These are phyloP conservation scores for Neogale vison DNA, from an alignment of 2,113 vertebrate genomes.

Conservation along the genomic window DNA sequence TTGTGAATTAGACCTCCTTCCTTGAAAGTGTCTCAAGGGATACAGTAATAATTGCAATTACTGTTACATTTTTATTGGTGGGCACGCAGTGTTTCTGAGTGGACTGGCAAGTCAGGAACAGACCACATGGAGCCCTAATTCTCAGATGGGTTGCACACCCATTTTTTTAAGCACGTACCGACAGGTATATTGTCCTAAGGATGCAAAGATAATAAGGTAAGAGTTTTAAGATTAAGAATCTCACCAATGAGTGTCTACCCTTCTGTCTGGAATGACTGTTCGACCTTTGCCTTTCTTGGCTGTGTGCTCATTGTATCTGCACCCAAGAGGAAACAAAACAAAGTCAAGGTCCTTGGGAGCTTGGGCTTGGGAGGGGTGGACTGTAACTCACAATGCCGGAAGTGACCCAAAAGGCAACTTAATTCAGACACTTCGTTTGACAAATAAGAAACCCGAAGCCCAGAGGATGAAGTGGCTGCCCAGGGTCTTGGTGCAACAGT, in stretches of 20 bases:
- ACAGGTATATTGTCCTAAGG: conserved; percentile 3
- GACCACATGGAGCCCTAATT: background rate
- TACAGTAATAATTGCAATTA: background rate
- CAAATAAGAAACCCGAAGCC: background rate
- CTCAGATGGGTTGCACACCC: background rate
- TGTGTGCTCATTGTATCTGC: background rate
- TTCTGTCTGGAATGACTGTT: background rate
- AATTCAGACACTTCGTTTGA: background rate
- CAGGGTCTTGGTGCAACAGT: background rate
- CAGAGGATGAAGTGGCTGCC: background rate
- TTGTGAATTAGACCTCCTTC: background rate
- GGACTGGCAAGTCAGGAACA: background rate
- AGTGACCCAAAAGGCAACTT: background rate
- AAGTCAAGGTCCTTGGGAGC: conserved; percentile 15
- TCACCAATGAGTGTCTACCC: background rate
- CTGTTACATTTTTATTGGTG: background rate
- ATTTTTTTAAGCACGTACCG: background rate
- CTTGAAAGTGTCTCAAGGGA: background rate
- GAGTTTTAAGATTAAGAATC: background rate
- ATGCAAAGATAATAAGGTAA: conserved; percentile 33
- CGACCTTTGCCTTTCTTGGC: conserved; percentile 38
- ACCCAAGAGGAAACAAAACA: background rate
- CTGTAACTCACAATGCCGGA: background rate
- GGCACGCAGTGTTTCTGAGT: background rate
- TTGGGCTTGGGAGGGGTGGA: background rate